Percentiles rank a stretch among this genome's conserved stretches.
These are phyloP conservation scores for Mystacornis crossleyi DNA, from an alignment of 2,113 vertebrate species.

Conservation along the genomic window DNA sequence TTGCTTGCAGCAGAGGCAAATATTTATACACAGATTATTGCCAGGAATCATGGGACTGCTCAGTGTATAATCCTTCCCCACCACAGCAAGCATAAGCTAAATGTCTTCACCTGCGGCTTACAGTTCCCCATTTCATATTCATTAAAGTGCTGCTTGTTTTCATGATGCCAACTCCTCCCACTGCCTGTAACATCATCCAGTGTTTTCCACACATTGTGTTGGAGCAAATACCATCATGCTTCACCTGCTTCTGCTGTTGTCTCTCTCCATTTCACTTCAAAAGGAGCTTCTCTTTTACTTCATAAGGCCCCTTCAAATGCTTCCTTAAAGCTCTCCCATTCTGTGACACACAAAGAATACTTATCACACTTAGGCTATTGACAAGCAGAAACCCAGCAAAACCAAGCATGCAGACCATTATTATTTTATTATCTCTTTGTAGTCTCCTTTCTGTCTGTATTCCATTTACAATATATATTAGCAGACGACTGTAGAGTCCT, in stretches of 20 bases:
- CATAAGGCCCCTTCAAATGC: not conserved
- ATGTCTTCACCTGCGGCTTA: not conserved
- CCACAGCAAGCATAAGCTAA: not conserved
- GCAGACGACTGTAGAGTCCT: not conserved
- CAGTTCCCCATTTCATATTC: not conserved
- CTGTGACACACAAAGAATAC: not conserved
- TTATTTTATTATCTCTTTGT: not conserved
- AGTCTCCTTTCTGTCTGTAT: not conserved
- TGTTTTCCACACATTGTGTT: not conserved
- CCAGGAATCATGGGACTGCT: not conserved
- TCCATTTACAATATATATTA: not conserved
- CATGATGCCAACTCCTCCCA: fast-evolving
- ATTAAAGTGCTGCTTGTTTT: not conserved
- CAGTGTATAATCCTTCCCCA: not conserved
- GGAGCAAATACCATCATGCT: not conserved
- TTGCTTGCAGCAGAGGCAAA: not conserved
- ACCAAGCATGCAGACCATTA: not conserved
- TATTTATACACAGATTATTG: not conserved
- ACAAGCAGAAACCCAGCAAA: not conserved
- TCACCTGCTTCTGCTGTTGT: not conserved
- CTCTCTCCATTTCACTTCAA: not conserved
- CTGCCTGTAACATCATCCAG: not conserved
- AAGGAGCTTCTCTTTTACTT: not conserved
- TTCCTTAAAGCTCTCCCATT: not conserved
- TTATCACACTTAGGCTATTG: not conserved